A percentile compares a stretch with the other conserved stretches of the same genome.
phyloP scores from a whole-genome alignment of 2,113 vertebrate genomes.

The Tachysurus fulvidraco region DNA sequence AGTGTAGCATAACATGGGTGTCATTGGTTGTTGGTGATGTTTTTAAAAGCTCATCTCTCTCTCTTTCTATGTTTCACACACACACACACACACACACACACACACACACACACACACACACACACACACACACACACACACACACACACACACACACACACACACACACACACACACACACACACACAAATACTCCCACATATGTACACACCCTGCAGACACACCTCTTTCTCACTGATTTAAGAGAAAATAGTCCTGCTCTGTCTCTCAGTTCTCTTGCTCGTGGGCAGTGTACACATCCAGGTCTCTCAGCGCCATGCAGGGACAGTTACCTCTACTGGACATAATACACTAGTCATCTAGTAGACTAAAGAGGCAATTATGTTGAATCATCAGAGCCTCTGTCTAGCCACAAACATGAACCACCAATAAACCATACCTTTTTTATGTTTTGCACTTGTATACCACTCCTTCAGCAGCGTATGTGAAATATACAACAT shows the following conservation, averaged over 20 bases:
- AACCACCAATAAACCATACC: constrained; percentile 20
- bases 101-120: constrained; percentile 11
- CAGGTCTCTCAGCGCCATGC: constrained; percentile 24
- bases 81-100: constrained; percentile 11
- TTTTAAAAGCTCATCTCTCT: constrained; percentile 34
- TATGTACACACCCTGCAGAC: neutral
- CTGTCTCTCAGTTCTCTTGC: neutral
- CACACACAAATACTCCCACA: neutral
- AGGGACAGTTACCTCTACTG: constrained; percentile 26
- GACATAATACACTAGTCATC: constrained; percentile 27
- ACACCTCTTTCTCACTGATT: constrained; percentile 16
- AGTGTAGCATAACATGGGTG: constrained; percentile 31
- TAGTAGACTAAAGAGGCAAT: constrained; percentile 32
- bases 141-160: constrained; percentile 9
- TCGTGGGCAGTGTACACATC: constrained; percentile 21
- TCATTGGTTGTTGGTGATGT: constrained; percentile 40
- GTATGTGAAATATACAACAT: neutral
- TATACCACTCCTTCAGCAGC: constrained; percentile 17
- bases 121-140: constrained; percentile 11
- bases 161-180: neutral
- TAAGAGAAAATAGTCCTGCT: neutral
- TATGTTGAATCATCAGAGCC: constrained; percentile 36
- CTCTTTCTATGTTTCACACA: neutral
- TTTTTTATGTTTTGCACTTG: constrained; percentile 29
- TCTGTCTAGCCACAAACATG: constrained; percentile 43